phyloP scores from a whole-genome alignment of 2,113 vertebrate species.

The Lampris megalopsis region DNA sequence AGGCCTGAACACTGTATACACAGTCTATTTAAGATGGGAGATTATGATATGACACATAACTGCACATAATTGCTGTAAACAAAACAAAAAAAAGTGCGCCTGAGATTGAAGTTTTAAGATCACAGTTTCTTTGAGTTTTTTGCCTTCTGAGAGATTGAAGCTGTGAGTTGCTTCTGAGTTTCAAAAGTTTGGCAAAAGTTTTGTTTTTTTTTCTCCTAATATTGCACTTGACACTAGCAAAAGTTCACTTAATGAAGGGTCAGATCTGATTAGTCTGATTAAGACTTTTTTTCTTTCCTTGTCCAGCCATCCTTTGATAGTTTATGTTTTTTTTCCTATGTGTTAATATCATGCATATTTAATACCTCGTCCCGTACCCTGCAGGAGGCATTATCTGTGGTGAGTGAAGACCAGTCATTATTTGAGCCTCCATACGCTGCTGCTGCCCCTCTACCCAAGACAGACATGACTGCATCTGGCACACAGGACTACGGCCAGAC shows the following conservation, averaged over 20 bases:
- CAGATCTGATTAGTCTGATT: neutral
- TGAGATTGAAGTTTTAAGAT: conserved; percentile 62
- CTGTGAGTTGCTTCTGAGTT: conserved; percentile 12
- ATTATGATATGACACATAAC: conserved; percentile 76
- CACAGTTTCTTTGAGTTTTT: conserved; percentile 48
- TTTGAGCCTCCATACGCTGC: conserved; percentile 96
- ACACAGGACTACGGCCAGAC: conserved; percentile 96
- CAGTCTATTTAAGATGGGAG: conserved; percentile 74
- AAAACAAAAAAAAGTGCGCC: conserved; percentile 67
- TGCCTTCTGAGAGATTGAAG: conserved; percentile 16
- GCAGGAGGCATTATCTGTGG: conserved; percentile 99
- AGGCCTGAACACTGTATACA: conserved; percentile 53
- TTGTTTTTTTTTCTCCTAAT: neutral
- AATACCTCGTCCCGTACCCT: conserved; percentile 30
- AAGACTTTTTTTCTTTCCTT: neutral
- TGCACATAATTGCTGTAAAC: conserved; percentile 76
- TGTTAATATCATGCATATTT: neutral
- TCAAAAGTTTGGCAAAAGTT: no score
- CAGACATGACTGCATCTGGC: conserved; percentile 98
- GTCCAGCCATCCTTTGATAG: neutral
- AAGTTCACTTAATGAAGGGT: neutral
- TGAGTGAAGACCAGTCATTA: conserved; percentile 99
- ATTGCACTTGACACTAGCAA: neutral
- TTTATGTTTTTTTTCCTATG: neutral
- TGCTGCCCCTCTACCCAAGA: conserved; percentile 93